phyloP scores from a whole-genome alignment of 2,797 vertebrate species.

The Sebastes nivosus region DNA sequence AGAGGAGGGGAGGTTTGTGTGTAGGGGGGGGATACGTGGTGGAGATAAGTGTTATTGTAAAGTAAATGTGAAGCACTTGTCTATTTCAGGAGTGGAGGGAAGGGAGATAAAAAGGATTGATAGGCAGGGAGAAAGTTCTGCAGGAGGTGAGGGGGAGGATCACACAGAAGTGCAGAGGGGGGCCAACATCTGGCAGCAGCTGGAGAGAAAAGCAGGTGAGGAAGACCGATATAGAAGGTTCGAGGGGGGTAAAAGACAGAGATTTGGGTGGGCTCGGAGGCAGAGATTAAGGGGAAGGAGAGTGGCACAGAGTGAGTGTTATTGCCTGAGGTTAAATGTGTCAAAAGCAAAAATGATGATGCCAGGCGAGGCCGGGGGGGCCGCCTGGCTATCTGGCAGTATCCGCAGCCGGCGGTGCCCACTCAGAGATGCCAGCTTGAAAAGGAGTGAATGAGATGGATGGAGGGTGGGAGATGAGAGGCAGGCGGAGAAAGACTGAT shows the following conservation, averaged over 20 bases:
- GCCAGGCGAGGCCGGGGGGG: conserved; percentile 17
- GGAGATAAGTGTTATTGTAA: conserved; percentile 48
- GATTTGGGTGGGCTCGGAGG: conserved; percentile 31
- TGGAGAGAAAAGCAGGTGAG: conserved; percentile 45
- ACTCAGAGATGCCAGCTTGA: conserved; percentile 42
- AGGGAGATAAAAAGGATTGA: conserved; percentile 23
- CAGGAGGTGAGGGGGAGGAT: conserved; percentile 1
- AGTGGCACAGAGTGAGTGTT: conserved; percentile 32
- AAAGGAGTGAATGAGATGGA: conserved; percentile 28
- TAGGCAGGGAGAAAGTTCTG: conserved; percentile 25
- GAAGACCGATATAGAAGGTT: conserved; percentile 37
- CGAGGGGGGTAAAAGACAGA: background rate
- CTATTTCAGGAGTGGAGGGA: conserved; percentile 1
- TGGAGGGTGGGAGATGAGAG: background rate
- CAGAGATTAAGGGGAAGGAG: conserved; percentile 50
- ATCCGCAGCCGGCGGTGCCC: conserved; percentile 36
- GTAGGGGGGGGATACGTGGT: background rate
- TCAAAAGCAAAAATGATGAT: conserved; percentile 62
- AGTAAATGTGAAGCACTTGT: conserved; percentile 48
- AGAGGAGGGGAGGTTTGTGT: background rate
- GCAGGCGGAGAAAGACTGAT: conserved; percentile 17
- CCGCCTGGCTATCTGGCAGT: conserved; percentile 29
- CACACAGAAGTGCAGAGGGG: background rate
- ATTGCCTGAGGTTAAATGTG: conserved; percentile 54
- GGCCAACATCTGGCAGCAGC: conserved; percentile 44